Evolutionary conservation across 2,888 invertebrate species (phyloP).

Genomic region (Drosophila stalkeri): DNA sequence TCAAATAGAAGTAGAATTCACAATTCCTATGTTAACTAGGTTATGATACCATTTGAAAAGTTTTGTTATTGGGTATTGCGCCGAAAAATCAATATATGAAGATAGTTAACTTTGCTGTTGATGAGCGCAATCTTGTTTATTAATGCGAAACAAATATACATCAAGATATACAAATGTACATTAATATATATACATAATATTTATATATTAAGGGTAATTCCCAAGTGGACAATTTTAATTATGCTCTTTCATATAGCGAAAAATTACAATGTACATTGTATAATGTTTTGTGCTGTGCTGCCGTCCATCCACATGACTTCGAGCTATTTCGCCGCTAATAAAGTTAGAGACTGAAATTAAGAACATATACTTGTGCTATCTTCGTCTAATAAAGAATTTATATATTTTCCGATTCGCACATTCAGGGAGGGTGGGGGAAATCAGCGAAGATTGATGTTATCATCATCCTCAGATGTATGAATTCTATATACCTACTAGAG

Average conservation of each 20-base stretch:
- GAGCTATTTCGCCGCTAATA: not conserved
- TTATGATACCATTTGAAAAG: not conserved
- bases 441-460: too few relatives aligned
- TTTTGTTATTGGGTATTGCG: constrained; percentile 11
- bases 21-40: not conserved
- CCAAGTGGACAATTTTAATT: constrained; percentile 14
- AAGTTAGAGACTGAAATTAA: too few relatives aligned
- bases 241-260: constrained; percentile 27
- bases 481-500: too few relatives aligned
- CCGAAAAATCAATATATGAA: constrained; percentile 68
- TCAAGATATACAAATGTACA: not conserved
- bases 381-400: too few relatives aligned
- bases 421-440: too few relatives aligned
- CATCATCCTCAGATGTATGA: too few relatives aligned
- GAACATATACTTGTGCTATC: too few relatives aligned
- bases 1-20: not conserved
- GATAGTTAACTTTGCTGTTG: constrained; percentile 52
- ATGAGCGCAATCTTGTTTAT: constrained; percentile 22
- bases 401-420: too few relatives aligned
- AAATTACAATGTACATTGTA: not conserved
- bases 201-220: constrained; percentile 28
- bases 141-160: constrained; percentile 2
- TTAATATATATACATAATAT: too few relatives aligned
- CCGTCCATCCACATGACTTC: not conserved
- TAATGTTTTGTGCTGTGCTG: too few relatives aligned